These are phyloP conservation scores for Dione vanillae DNA, from an alignment of 2,888 invertebrate species.

Conservation along the genomic window DNA sequence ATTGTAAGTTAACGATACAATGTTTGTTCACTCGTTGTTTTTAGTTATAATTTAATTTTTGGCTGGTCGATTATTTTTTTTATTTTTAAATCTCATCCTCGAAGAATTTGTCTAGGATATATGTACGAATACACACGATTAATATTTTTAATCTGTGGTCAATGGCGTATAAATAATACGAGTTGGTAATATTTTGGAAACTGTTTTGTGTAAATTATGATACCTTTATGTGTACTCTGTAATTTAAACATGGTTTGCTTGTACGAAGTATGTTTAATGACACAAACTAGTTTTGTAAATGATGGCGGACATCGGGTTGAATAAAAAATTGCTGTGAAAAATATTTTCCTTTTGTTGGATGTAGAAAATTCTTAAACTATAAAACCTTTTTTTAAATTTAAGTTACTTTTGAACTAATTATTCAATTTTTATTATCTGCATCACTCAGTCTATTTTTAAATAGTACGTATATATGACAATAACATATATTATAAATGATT, in stretches of 20 bases:
- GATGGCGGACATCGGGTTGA: constrained; percentile 42
- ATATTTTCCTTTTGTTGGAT: no score
- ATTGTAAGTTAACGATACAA: constrained; percentile 61
- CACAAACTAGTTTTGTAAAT: constrained; percentile 36
- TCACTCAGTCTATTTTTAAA: no score
- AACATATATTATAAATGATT: no score
- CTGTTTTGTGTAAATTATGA: constrained; percentile 25
- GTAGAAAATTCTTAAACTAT: no score
- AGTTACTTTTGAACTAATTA: no score
- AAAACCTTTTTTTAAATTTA: no score
- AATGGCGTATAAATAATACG: constrained; percentile 17
- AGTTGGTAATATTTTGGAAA: constrained; percentile 18
- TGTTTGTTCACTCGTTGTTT: constrained; percentile 69
- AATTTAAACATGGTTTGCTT: constrained; percentile 36
- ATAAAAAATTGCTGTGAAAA: no score
- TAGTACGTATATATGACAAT: no score
- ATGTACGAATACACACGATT: constrained; percentile 36
- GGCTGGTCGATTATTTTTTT: constrained; percentile 56
- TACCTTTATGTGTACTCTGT: constrained; percentile 37
- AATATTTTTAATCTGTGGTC: constrained; percentile 23
- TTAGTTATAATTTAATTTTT: constrained; percentile 64
- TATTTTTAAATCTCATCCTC: constrained; percentile 44
- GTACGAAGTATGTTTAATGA: constrained; percentile 40
- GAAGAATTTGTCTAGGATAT: constrained; percentile 23
- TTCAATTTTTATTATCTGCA: no score